Evolutionary conservation across 2,797 vertebrate species (phyloP), one percentile per base, ranked within the genome.

Genomic region (Mionectes olivaceus): DNA sequence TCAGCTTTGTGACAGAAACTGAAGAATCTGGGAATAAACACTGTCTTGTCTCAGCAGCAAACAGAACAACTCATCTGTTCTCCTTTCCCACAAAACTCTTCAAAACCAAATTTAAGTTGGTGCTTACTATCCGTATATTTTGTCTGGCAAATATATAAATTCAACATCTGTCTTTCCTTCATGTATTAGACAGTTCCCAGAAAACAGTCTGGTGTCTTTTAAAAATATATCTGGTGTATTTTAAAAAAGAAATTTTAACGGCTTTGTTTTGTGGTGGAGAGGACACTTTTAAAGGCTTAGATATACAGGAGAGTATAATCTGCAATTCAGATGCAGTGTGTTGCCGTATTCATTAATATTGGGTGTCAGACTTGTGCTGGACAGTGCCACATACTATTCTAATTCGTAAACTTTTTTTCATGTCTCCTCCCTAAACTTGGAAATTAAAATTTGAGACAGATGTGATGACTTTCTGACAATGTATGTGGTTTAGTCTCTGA

Each of bases 221-320:
- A 33, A 70, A 25, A 44, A 2, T 47, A 1, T 10, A 16, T 19
- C 12, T 63, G 33, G 6, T 67, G 4, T 56, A 15, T 18, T 74
- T 83, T 67, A 33, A 67, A 52, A 49, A 28, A 30, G 30, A 74
- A 67, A 22, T 70, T 28, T 6, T 37, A n/a, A 9, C n/a, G 9
- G 2, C 5, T 28, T 37, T 39, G 9, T 78, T 49, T 18, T 32
- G 1, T 0, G 0, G 15, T 8, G 5, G 17, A 18, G 19, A 79
- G 44, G 52, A 28, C 5, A 11, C 35, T 37, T 86, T 10, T 55
- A 39, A 80, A 73, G 67, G 12, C 23, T 52, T 3, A 4, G 6
- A 14, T 69, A 16, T 7, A 30, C 47, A 71, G 8, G 25, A n/a
- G 28, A 55, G 9, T 11, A 3, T 39, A 47, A 52, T 60, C 41